These are phyloP conservation scores for Oryzias javanicus DNA, from an alignment of 2,113 vertebrate species.

Conservation along the genomic window DNA sequence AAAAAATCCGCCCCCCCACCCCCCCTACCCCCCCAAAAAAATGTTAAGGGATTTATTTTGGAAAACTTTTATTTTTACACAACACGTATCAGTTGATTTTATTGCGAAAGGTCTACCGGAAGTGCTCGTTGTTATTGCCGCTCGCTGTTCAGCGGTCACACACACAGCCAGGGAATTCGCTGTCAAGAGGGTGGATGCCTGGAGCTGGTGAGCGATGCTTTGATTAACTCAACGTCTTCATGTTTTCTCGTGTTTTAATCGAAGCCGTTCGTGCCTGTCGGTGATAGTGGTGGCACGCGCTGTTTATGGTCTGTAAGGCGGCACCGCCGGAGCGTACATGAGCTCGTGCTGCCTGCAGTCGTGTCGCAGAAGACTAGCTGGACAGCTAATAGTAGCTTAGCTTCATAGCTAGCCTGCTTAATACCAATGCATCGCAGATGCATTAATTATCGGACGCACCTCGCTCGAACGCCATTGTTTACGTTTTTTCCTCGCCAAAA, in stretches of 20 bases:
- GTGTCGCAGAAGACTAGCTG: conserved; percentile 71
- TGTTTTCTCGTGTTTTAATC: conserved; percentile 22
- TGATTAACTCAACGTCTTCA: conserved; percentile 47
- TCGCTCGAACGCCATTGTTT: not conserved
- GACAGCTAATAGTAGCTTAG: conserved; percentile 52
- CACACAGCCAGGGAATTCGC: conserved; percentile 79
- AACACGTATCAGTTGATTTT: conserved; percentile 15
- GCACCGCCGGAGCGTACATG: not conserved
- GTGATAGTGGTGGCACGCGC: not conserved
- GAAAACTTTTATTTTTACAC: no score
- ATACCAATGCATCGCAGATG: conserved; percentile 19
- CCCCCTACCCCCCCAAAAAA: no score
- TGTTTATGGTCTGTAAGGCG: no score
- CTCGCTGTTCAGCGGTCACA: conserved; percentile 40
- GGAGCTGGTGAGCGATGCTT: conserved; percentile 78
- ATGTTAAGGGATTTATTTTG: not conserved
- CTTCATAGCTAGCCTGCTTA: conserved; percentile 49
- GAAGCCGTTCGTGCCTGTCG: not conserved
- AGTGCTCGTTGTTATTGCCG: not conserved
- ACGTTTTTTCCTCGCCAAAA: not conserved
- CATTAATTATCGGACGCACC: conserved; percentile 52
- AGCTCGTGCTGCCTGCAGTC: conserved; percentile 24
- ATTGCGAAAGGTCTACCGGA: conserved; percentile 48
- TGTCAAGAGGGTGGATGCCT: conserved; percentile 79
- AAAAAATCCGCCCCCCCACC: no score